Percentiles rank a stretch among this genome's conserved stretches.
Evolutionary conservation across 2,113 vertebrate species (phyloP).

Genomic region (Toxotes chatareus): DNA sequence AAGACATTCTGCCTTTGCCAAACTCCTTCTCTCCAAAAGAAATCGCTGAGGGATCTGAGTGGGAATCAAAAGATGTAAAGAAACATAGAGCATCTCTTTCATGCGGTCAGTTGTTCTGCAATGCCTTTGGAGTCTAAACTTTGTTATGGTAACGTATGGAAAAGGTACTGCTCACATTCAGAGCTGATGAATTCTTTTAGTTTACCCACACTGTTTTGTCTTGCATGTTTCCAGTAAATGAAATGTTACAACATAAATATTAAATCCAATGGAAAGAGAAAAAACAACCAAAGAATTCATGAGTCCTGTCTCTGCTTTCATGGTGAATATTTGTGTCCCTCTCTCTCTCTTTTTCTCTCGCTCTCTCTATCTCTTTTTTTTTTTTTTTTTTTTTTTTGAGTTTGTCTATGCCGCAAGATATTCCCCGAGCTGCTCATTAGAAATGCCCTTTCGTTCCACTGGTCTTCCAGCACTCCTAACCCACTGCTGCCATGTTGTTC

Average conservation of each 20-base stretch:
- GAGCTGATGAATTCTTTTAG: neutral
- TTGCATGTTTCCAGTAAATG: constrained; percentile 17
- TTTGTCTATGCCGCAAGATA: constrained; percentile 14
- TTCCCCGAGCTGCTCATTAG: constrained; percentile 71
- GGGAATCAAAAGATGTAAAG: constrained; percentile 45
- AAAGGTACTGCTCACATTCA: neutral
- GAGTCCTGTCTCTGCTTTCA: neutral
- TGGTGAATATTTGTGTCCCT: constrained; percentile 4
- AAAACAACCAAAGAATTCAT: neutral
- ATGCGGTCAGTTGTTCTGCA: constrained; percentile 49
- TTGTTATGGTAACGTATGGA: constrained; percentile 40
- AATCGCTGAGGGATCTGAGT: constrained; percentile 29
- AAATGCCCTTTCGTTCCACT: constrained; percentile 33
- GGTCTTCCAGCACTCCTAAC: constrained; percentile 24
- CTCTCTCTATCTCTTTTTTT: too few species aligned
- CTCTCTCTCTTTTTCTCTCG: too few species aligned
- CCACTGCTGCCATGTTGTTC: constrained; percentile 33
- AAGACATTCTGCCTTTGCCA: constrained; percentile 40
- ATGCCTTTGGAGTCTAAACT: constrained; percentile 29
- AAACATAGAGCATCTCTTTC: constrained; percentile 39
- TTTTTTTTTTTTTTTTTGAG: constrained; percentile 12
- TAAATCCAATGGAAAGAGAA: neutral
- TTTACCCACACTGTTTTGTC: constrained; percentile 7
- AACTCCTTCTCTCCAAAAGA: constrained; percentile 45
- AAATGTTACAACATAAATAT: neutral